Conservation (phyloP, 2,797 vertebrate genomes). For the Lutjanus argentimaculatus region DNA sequence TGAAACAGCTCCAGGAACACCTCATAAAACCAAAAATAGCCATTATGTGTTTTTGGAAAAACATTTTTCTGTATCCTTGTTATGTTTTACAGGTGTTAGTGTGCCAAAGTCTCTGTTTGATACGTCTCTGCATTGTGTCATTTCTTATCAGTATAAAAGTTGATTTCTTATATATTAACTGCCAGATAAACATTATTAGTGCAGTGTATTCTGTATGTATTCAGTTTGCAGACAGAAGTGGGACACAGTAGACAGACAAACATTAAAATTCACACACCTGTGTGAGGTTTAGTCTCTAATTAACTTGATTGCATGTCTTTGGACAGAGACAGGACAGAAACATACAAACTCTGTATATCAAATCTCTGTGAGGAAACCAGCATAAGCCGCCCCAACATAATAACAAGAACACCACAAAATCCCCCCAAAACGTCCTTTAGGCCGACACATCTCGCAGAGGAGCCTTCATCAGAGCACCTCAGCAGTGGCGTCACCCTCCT, state of each 20-base stretch:
- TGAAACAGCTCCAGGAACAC: background rate
- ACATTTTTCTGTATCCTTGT: background rate
- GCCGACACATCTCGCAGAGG: background rate
- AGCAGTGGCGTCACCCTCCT: no score
- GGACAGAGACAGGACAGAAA: background rate
- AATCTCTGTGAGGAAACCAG: background rate
- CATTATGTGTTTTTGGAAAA: background rate
- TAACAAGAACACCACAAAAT: background rate
- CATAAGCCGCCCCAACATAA: no score
- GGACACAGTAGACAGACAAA: background rate
- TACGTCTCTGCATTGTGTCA: background rate
- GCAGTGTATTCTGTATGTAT: background rate
- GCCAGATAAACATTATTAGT: background rate
- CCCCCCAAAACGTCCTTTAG: background rate
- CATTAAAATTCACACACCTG: background rate
- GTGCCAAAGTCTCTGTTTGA: background rate
- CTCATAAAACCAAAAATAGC: background rate
- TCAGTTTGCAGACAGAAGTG: no score
- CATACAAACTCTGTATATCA: background rate
- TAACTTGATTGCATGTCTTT: background rate
- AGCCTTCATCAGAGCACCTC: background rate
- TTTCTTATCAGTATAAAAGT: background rate
- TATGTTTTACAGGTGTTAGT: background rate
- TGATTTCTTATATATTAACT: background rate
- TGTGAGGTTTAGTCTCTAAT: background rate